phyloP scores from a whole-genome alignment of 2,797 vertebrate species.

The Lagodon rhomboides region DNA sequence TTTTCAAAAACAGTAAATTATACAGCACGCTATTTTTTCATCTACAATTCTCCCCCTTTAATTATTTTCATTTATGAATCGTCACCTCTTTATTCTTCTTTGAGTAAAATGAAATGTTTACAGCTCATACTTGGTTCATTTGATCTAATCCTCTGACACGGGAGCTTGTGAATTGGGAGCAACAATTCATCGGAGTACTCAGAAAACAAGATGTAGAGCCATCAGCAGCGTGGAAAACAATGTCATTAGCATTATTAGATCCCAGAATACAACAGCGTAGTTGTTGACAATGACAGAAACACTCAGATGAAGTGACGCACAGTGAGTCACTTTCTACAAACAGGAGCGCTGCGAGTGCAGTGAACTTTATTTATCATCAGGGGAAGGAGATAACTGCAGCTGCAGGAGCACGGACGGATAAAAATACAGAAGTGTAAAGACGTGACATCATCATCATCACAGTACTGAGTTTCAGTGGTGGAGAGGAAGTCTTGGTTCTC shows the following conservation, averaged over 20 bases:
- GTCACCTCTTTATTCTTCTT: conserved; percentile 34
- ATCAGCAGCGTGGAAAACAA: conserved; percentile 58
- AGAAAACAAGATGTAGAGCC: conserved; percentile 51
- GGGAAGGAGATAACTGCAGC: conserved; percentile 45
- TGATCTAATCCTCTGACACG: conserved; percentile 51
- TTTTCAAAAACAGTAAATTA: conserved; percentile 33
- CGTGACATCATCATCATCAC: neutral
- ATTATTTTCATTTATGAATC: conserved; percentile 42
- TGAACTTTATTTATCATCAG: conserved; percentile 50
- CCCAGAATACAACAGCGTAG: conserved; percentile 45
- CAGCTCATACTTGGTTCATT: conserved; percentile 42
- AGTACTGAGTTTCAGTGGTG: neutral
- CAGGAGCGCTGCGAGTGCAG: conserved; percentile 48
- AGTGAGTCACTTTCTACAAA: conserved; percentile 64
- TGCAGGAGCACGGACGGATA: conserved; percentile 24
- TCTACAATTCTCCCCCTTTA: conserved; percentile 22
- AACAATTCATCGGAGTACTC: conserved; percentile 47
- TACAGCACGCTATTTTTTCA: conserved; percentile 7
- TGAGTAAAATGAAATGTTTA: conserved; percentile 34
- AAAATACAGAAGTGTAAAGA: conserved; percentile 12
- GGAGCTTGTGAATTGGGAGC: conserved; percentile 37
- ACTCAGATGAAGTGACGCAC: neutral
- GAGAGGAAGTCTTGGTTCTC: neutral
- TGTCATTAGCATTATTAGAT: conserved; percentile 62
- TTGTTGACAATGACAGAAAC: conserved; percentile 52